Evolutionary conservation across 2,888 invertebrate genomes (phyloP), one percentile per base, ranked within the genome.

Genomic region (Portevinia maculata): DNA sequence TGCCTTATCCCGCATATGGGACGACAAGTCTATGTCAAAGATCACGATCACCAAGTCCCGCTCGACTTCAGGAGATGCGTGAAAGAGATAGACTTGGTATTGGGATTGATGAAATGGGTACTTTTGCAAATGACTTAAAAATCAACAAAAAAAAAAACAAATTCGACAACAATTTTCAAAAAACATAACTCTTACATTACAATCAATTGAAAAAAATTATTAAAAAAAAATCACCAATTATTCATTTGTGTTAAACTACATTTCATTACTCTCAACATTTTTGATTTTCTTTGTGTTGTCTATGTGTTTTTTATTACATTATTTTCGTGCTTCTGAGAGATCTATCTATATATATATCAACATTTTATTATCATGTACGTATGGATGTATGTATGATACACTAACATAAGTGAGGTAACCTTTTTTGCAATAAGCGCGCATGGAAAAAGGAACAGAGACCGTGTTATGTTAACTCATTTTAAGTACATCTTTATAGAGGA

Each of bases 1-100:
- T 90, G 92, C 93, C 93, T 89, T 93, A 90, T 91, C 90, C 90
- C 90, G 88, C 90, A 88, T 91, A 91, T 90, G 91, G 91, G 88
- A 91, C 91, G 87, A 91, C 91, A 89, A 91, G 91, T 89, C 90
- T 91, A 90, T 91, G 91, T 90, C 91, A 91, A 89, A 91, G 91
- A 88, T 91, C 91, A 88, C 91, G 91, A 88, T 91, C 91, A 86
- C 91, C 91, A 86, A 91, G 91, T 89, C 91, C 91, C 89, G 91
- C 91, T 88, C 89, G 91, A 90, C 90, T 91, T 87, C 90, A 91
- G 89, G 91, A 91, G 90, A 90, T 91, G 90, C 91, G 91, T 89
- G 91, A 91, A 89, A 89, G 91, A 88, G 90, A 91, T 90, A 90
- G 91, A 90, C 90, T 91, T 89, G 90, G 89, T 88, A 90, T 89